Evolutionary conservation across 2,888 invertebrate genomes (phyloP), one percentile per base, ranked within the genome.

Genomic region (Drosophila trichaetosa): DNA sequence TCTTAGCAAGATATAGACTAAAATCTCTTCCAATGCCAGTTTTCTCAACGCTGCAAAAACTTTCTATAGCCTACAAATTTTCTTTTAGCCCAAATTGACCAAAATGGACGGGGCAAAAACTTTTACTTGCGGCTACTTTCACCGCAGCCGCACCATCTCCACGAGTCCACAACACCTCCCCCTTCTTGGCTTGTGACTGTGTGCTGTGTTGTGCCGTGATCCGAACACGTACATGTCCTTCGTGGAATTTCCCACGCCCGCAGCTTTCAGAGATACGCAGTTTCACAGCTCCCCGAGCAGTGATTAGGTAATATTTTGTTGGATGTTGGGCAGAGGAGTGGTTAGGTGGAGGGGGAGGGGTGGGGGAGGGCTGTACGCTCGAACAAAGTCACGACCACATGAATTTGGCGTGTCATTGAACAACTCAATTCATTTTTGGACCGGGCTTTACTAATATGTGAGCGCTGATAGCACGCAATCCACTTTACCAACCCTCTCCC

Each of bases 31-130:
- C 36, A 42, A 46, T 16, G 29, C 31, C 36, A 31, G 24, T 24
- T 34, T 21, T 27, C 49, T 16, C 57, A 34, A 5, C n/a, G 13
- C 7, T 40, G 42, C 27, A 27, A 72, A 83, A 85, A 88, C 84
- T 85, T 85, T 85, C 75, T 69, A 81, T 88, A 83, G 89, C 84
- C 84, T 86, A 88, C 82, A 88, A 85, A 85, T 85, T 88, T 88
- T 88, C 84, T 86, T 86, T 85, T 86, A 78, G 76, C 86, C 87
- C 83, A 86, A 88, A 88, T 88, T 85, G 84, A 89, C 87, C 81
- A 81, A 86, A 46, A 70, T 80, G 77, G 83, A 68, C 63, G 64
- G 82, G 69, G 79, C 63, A 69, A 85, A 84, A 85, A 85, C 73
- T 85, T 85, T 85, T 88, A 71, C 84, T 86, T 79, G 81, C 68